Evolutionary conservation across 1,140 invertebrate species (phyloP).

Genomic region (Papilio xuthus): DNA sequence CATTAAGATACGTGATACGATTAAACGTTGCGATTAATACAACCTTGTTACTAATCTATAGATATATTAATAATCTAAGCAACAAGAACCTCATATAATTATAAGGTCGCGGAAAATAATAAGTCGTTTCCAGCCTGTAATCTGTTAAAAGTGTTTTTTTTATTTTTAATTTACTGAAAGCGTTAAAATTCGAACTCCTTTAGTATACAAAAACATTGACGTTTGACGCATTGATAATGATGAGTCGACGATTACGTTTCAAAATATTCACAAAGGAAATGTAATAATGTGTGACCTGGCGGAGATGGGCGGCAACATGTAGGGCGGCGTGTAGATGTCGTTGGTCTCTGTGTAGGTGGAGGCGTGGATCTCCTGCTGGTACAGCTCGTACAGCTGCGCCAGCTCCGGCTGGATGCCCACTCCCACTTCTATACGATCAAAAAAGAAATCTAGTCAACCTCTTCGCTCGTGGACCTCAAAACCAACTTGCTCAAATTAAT

Average conservation of each 20-base stretch:
- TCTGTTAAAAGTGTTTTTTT: too few species aligned
- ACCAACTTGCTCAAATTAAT: too few species aligned
- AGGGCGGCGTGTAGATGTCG: constrained; percentile 76
- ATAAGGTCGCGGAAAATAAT: too few species aligned
- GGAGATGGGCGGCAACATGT: constrained; percentile 76
- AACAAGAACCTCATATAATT: neutral
- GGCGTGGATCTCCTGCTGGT: constrained; percentile 92
- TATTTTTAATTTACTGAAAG: too few species aligned
- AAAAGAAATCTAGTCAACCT: neutral
- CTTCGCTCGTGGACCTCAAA: too few species aligned
- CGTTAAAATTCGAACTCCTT: too few species aligned
- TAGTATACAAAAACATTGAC: too few species aligned
- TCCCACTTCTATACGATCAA: constrained; percentile 81
- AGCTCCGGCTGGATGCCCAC: constrained; percentile 89
- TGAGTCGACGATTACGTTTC: too few species aligned
- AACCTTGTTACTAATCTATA: neutral
- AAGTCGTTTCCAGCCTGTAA: too few species aligned
- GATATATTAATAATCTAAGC: neutral
- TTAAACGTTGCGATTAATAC: constrained; percentile 5
- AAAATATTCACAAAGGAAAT: too few species aligned
- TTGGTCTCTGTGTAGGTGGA: constrained; percentile 85
- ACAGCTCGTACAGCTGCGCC: constrained; percentile 91
- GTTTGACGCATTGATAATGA: too few species aligned
- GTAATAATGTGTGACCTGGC: constrained; percentile 54
- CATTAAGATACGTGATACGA: constrained; percentile 13